These are phyloP conservation scores for Pegoplata infirma DNA, from an alignment of 2,888 invertebrate genomes.

Conservation along the genomic window DNA sequence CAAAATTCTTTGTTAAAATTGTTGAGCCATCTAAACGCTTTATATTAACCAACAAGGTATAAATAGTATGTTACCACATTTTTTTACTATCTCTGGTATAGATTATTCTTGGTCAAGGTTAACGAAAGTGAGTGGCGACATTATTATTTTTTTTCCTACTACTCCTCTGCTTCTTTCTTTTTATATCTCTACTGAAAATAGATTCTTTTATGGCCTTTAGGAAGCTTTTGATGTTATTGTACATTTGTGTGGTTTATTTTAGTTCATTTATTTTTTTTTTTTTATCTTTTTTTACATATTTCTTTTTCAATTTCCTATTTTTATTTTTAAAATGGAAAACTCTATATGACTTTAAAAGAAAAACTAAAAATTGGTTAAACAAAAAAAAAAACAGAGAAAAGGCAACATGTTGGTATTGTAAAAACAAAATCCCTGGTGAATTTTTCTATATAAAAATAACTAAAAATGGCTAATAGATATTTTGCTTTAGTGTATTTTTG, in stretches of 20 bases:
- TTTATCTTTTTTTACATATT: no score
- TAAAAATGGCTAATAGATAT: no score
- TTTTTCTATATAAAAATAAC: conserved; percentile 22
- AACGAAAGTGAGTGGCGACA: conserved; percentile 53
- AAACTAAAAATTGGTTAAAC: no score
- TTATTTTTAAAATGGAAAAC: no score
- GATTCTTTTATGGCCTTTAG: conserved; percentile 54
- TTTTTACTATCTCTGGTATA: neutral
- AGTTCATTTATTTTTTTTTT: neutral
- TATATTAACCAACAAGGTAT: no score
- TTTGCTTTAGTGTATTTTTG: no score
- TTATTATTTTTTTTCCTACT: conserved; percentile 10
- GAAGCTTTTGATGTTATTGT: conserved; percentile 19
- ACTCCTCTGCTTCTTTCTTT: conserved; percentile 23
- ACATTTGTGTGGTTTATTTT: conserved; percentile 32
- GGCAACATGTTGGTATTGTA: no score
- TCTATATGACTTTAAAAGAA: no score
- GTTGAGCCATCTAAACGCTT: neutral
- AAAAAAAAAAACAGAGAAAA: no score
- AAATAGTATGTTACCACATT: neutral
- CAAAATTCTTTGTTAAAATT: no score
- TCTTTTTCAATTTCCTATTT: no score
- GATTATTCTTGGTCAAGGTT: conserved; percentile 57
- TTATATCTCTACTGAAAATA: conserved; percentile 32
- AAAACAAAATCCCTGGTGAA: neutral